Evolutionary conservation across 2,888 invertebrate species (phyloP), one percentile per base, ranked within the genome.

Genomic region (Creontiades dilutus): DNA sequence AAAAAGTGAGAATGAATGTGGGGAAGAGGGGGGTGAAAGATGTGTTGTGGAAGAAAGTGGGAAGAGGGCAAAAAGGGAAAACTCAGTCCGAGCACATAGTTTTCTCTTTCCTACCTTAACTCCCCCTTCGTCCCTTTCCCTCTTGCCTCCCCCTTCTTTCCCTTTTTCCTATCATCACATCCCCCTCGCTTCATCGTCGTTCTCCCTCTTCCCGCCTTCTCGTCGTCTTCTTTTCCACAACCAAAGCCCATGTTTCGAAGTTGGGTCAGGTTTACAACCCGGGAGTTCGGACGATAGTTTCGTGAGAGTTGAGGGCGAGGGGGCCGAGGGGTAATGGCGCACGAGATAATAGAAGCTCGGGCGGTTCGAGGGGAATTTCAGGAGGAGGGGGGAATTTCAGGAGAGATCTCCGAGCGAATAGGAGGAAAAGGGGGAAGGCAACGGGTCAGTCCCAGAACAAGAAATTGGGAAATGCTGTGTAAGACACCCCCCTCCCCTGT

Each of bases 381-480:
- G 2, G 11, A 4, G 16, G 11, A 3, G 78, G 14, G 46, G 19
- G 7, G n/a, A 52, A 46, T 37, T 16, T 13, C 19, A 52, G 27
- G 52, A 52, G 82, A 19, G 19, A 27, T 12, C 11, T 48, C 82
- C n/a, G 48, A n/a, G 27, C 11, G 78, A 78, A 3, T 46, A n/a
- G 46, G 78, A 23, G 23, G 19, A 4, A 16, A 37, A 13, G 19
- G 47, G 23, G n/a, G n/a, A n/a, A n/a, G n/a, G n/a, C n/a, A n/a
- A n/a, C n/a, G 19, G 82, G 82, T 12, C 27, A 52, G 82, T 82
- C 68, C 68, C 68, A 27, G 75, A 47, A 75, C 68, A 86, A 75
- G 75, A 86, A 86, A 86, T 86, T 86, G 86, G 86, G 86, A 86
- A 86, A 86, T 48, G 86, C 86, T 86, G 86, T 86, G 86, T 86